phyloP scores from a whole-genome alignment of 1,140 invertebrate species.

The Centruroides sculpturatus region DNA sequence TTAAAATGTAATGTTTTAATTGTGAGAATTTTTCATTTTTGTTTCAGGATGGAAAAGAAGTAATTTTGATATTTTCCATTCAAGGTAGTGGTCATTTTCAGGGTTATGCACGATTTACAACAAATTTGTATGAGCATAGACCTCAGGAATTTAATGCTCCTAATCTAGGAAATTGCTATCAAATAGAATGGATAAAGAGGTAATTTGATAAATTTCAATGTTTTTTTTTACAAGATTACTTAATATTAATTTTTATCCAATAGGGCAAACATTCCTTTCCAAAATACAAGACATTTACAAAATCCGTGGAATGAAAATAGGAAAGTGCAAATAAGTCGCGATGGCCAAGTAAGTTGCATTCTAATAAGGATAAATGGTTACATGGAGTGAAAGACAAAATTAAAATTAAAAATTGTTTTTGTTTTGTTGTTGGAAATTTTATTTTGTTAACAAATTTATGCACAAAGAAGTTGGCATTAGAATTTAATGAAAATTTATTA shows the following conservation, averaged over 20 bases:
- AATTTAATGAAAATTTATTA: too few species aligned
- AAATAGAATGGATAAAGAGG: slow-evolving; percentile 37
- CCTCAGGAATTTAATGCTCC: slow-evolving; percentile 28
- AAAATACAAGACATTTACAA: slow-evolving; percentile 31
- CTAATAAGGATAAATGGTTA: too few species aligned
- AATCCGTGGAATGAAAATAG: slow-evolving; percentile 39
- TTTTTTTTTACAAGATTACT: not conserved
- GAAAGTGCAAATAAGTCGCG: slow-evolving; percentile 34
- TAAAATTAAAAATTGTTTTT: too few species aligned
- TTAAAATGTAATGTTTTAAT: not conserved
- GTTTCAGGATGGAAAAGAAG: slow-evolving; percentile 32
- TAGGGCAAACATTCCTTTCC: slow-evolving; percentile 35
- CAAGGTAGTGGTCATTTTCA: slow-evolving; percentile 40
- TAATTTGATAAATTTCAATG: not conserved
- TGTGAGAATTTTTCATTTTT: not conserved
- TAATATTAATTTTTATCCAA: slow-evolving; percentile 3
- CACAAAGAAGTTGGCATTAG: too few species aligned
- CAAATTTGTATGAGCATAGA: slow-evolving; percentile 25
- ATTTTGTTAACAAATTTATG: too few species aligned
- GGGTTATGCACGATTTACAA: slow-evolving; percentile 35
- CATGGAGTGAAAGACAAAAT: too few species aligned
- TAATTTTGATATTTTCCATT: slow-evolving; percentile 37
- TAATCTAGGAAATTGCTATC: slow-evolving; percentile 26
- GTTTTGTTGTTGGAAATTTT: too few species aligned
- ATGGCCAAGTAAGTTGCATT: slow-evolving; percentile 33